Evolutionary conservation across 2,888 invertebrate species (phyloP).

Genomic region (Amorpha juglandis): DNA sequence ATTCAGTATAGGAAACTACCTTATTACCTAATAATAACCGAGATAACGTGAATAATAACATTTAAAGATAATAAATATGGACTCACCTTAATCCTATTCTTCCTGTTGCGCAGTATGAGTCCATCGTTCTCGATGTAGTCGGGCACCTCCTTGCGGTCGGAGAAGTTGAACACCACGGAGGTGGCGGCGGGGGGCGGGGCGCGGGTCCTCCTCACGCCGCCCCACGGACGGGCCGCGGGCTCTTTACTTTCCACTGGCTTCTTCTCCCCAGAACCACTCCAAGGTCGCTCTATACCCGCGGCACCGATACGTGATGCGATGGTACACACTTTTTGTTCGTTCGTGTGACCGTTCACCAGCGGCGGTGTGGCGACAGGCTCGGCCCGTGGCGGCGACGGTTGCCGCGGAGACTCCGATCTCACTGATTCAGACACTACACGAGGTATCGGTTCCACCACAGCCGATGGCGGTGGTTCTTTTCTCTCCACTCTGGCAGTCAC

Average conservation of each 20-base stretch:
- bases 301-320: slow-evolving; percentile 55
- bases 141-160: slow-evolving; percentile 92
- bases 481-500: slow-evolving; percentile 73
- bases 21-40: too few relatives aligned
- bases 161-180: slow-evolving; percentile 95
- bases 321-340: slow-evolving; percentile 34
- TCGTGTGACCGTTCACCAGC: slow-evolving; percentile 53
- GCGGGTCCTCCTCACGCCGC: slow-evolving; percentile 48
- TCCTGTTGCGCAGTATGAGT: slow-evolving; percentile 87
- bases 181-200: slow-evolving; percentile 79
- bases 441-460: slow-evolving; percentile 71
- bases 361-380: slow-evolving; percentile 32
- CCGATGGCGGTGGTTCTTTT: slow-evolving; percentile 65
- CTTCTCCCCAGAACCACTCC: slow-evolving; percentile 60
- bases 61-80: background rate
- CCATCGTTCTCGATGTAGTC: slow-evolving; percentile 97
- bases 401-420: slow-evolving; percentile 56
- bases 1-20: too few relatives aligned
- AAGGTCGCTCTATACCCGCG: slow-evolving; percentile 68
- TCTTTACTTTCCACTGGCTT: slow-evolving; percentile 34
- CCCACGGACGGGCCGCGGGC: slow-evolving; percentile 44
- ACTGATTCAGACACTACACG: slow-evolving; percentile 58
- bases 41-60: too few relatives aligned
- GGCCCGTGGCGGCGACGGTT: slow-evolving; percentile 28
- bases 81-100: slow-evolving; percentile 90